phyloP scores from a whole-genome alignment of 2,113 vertebrate genomes.

The Neoarius graeffei region DNA sequence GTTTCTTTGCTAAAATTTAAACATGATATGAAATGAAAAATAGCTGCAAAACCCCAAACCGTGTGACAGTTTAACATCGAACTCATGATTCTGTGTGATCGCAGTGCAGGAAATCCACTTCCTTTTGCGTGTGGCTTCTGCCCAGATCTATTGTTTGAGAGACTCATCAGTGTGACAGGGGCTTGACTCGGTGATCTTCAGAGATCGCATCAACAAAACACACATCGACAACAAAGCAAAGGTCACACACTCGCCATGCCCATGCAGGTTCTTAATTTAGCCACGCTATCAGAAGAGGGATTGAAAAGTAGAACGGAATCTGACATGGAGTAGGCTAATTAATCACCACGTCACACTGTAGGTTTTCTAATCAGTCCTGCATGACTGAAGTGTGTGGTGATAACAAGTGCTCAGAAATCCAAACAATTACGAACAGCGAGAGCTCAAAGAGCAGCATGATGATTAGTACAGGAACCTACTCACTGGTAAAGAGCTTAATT shows the following conservation, averaged over 20 bases:
- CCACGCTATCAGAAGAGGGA: constrained; percentile 14
- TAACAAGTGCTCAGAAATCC: constrained; percentile 22
- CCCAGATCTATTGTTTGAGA: background rate
- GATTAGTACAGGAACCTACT: constrained; percentile 33
- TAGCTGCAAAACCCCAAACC: background rate
- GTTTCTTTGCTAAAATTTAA: background rate
- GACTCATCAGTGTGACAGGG: constrained; percentile 26
- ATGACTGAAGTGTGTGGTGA: background rate
- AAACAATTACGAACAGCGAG: constrained; percentile 42
- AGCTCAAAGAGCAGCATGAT: constrained; percentile 8
- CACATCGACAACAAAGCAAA: constrained; percentile 41
- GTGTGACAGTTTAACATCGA: background rate
- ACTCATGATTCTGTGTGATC: background rate
- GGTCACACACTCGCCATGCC: constrained; percentile 14
- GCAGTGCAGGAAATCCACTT: background rate
- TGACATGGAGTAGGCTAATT: constrained; percentile 35
- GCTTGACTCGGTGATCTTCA: constrained; percentile 20
- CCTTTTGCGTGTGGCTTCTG: background rate
- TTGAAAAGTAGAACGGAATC: background rate
- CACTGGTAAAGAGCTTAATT: constrained; percentile 17
- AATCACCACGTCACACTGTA: constrained; percentile 20
- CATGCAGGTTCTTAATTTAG: constrained; percentile 38
- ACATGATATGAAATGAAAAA: background rate
- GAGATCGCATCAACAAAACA: background rate
- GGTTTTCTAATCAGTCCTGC: constrained; percentile 30